phyloP scores from a whole-genome alignment of 2,888 invertebrate genomes.

The Tenthredo amoena region DNA sequence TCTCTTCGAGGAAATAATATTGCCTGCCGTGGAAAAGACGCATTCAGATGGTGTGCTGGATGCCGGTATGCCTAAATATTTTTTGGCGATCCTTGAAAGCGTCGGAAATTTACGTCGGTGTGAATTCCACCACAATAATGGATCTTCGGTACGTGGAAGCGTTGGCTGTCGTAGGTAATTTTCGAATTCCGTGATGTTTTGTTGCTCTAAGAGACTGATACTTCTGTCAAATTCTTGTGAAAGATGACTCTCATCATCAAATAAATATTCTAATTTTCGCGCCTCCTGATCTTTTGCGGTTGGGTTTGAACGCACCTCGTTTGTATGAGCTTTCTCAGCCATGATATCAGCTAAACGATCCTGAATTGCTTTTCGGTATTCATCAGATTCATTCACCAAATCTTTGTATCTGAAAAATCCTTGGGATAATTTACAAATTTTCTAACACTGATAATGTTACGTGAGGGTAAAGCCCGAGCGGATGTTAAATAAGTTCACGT shows the following conservation, averaged over 20 bases:
- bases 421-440: too few relatives aligned
- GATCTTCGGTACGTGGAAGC: constrained; percentile 8
- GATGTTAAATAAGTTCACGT: too few relatives aligned
- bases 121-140: constrained; percentile 43
- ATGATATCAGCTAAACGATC: not conserved
- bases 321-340: not conserved
- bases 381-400: not conserved
- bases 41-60: constrained; percentile 33
- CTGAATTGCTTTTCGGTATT: not conserved
- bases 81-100: constrained; percentile 42
- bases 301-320: not conserved
- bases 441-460: too few relatives aligned
- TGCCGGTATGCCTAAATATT: constrained; percentile 40
- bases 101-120: constrained; percentile 36
- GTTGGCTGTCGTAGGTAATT: not conserved
- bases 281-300: not conserved
- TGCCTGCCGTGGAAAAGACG: constrained; percentile 48
- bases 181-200: constrained; percentile 2
- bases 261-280: not conserved
- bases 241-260: not conserved
- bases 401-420: not conserved
- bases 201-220: not conserved
- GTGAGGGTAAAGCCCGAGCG: too few relatives aligned
- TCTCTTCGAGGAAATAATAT: constrained; percentile 52
- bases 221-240: not conserved